These are phyloP conservation scores for Eutolmus rufibarbis DNA, from an alignment of 2,888 invertebrate genomes.

Conservation along the genomic window DNA sequence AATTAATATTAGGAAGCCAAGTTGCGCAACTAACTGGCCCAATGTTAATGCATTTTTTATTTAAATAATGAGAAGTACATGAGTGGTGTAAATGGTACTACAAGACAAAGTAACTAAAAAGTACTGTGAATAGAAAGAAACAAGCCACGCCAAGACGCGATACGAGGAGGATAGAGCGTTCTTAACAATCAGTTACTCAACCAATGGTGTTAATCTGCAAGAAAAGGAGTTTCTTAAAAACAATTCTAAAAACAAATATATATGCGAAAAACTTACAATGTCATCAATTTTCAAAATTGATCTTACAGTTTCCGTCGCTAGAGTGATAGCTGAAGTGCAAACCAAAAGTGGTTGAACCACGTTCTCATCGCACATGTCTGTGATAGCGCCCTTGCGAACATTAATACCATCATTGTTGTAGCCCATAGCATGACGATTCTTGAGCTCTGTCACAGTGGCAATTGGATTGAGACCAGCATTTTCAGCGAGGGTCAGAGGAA, in stretches of 20 bases:
- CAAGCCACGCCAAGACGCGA: background rate
- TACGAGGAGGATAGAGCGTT: background rate
- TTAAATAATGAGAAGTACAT: slow-evolving; percentile 26
- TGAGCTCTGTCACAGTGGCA: slow-evolving; percentile 93
- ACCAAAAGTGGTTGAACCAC: slow-evolving; percentile 98
- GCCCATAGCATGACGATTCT: slow-evolving; percentile 90
- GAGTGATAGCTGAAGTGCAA: slow-evolving; percentile 88
- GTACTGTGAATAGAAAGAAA: background rate
- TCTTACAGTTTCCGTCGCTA: slow-evolving; percentile 96
- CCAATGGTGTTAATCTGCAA: slow-evolving; percentile 33
- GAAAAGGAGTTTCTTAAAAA: background rate
- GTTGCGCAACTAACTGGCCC: background rate
- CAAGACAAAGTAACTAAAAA: background rate
- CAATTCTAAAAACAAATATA: background rate
- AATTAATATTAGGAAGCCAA: background rate
- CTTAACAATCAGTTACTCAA: background rate
- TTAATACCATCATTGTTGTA: slow-evolving; percentile 92
- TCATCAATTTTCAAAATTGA: slow-evolving; percentile 99
- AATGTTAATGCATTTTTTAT: slow-evolving; percentile 28
- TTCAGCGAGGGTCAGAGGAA: slow-evolving; percentile 90
- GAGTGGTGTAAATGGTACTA: slow-evolving; percentile 5
- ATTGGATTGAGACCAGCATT: slow-evolving; percentile 90
- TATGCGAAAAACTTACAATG: slow-evolving; percentile 71
- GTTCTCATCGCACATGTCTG: slow-evolving; percentile 95
- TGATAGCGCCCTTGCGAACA: slow-evolving; percentile 94